A percentile compares a stretch with the other conserved stretches of the same genome.
These are phyloP conservation scores for Leucophenga maculata DNA, from an alignment of 2,888 invertebrate genomes.

Conservation along the genomic window DNA sequence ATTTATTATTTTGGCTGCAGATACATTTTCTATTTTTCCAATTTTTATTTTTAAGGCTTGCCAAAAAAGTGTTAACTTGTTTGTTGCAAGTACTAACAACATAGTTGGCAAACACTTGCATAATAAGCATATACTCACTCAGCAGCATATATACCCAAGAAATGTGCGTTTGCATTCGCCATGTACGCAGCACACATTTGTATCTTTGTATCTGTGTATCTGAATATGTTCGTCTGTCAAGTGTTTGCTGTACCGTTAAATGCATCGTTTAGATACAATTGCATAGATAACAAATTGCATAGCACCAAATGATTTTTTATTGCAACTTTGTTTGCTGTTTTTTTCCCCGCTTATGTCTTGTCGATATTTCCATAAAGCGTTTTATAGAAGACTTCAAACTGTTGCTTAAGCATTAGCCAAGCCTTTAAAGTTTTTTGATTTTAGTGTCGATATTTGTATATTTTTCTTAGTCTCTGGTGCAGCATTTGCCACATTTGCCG, in stretches of 20 bases:
- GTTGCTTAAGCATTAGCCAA: no score
- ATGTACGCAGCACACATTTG: constrained; percentile 20
- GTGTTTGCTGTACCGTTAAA: constrained; percentile 55
- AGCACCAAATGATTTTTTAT: constrained; percentile 17
- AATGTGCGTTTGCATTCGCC: constrained; percentile 16
- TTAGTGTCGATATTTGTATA: no score
- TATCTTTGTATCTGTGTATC: constrained; percentile 26
- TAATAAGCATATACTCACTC: not conserved
- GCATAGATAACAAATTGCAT: constrained; percentile 59
- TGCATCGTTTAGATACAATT: constrained; percentile 62
- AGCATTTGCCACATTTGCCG: no score
- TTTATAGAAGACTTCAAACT: no score
- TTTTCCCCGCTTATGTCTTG: no score
- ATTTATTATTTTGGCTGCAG: constrained; percentile 16
- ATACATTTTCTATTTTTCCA: not conserved
- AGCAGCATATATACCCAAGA: no score
- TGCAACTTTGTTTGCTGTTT: not conserved
- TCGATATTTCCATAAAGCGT: no score
- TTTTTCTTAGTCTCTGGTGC: no score
- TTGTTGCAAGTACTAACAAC: not conserved
- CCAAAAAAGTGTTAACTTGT: constrained; percentile 10
- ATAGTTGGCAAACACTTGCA: constrained; percentile 9
- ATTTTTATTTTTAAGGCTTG: constrained; percentile 17
- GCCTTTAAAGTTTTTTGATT: no score
- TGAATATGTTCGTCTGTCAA: constrained; percentile 24